These are phyloP conservation scores for Macrocentrus cingulum DNA, from an alignment of 1,140 invertebrate species.

Conservation along the genomic window DNA sequence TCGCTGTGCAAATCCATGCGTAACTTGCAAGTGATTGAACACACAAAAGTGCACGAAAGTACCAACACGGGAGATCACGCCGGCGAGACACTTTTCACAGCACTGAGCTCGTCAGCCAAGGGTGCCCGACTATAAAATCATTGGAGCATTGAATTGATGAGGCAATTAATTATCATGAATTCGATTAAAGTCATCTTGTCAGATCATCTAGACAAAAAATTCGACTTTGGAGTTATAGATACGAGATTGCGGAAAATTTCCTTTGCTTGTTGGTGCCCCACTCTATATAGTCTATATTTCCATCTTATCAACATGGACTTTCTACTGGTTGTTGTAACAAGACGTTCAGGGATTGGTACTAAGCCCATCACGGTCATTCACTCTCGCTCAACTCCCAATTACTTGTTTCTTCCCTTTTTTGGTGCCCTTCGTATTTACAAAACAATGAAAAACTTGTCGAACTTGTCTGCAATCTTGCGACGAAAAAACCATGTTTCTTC, in stretches of 20 bases:
- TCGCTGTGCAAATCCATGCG: background rate
- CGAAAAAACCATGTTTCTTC: too few relatives aligned
- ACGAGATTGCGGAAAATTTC: slow-evolving; percentile 1
- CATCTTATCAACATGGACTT: slow-evolving; percentile 9
- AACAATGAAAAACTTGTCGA: too few relatives aligned
- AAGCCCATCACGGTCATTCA: slow-evolving; percentile 21
- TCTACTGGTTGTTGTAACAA: slow-evolving; percentile 9
- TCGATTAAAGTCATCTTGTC: background rate
- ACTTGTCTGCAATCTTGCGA: too few relatives aligned
- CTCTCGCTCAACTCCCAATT: background rate
- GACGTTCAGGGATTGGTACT: slow-evolving; percentile 6
- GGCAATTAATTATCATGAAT: background rate
- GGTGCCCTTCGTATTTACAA: background rate
- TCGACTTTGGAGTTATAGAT: background rate
- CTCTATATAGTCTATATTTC: background rate
- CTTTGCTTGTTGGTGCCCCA: background rate
- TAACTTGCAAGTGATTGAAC: background rate
- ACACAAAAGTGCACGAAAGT: background rate
- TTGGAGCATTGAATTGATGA: background rate
- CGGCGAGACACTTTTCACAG: slow-evolving; percentile 12
- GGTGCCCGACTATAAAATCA: slow-evolving; percentile 5
- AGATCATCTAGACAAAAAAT: background rate
- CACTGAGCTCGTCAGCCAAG: slow-evolving; percentile 4
- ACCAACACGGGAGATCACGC: background rate
- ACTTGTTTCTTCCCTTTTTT: background rate